Percentiles rank a stretch among this genome's conserved stretches.
Evolutionary conservation across 2,797 vertebrate species (phyloP).

Genomic region (Poeciliopsis gracilis): DNA sequence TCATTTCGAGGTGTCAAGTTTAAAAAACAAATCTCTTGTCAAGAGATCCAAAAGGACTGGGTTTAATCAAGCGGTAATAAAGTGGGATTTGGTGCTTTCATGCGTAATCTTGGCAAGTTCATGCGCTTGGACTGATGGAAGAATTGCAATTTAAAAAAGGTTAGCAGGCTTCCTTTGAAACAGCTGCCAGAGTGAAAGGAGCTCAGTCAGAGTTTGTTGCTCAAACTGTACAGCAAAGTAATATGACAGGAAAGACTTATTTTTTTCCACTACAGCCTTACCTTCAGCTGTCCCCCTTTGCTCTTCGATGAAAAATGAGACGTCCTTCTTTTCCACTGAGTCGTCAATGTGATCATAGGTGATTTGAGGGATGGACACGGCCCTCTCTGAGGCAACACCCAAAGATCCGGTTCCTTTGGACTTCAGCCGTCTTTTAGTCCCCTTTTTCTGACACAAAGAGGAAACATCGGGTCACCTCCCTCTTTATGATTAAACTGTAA

Average conservation of each 20-base stretch:
- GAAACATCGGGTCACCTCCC: not conserved
- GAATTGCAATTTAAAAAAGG: conserved; percentile 11
- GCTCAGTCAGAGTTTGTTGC: conserved; percentile 7
- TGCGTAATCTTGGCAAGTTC: conserved; percentile 30
- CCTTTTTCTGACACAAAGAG: conserved; percentile 79
- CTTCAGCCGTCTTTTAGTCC: conserved; percentile 83
- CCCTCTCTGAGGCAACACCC: conserved; percentile 72
- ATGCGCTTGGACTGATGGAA: conserved; percentile 13
- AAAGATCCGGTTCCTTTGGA: conserved; percentile 79
- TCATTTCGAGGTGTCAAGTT: conserved; percentile 22
- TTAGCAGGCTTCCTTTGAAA: conserved; percentile 28
- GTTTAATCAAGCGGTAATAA: conserved; percentile 34
- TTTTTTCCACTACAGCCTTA: conserved; percentile 26
- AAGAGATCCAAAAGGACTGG: conserved; percentile 32
- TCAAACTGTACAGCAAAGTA: not conserved
- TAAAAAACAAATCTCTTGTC: conserved; percentile 19
- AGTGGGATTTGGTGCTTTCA: conserved; percentile 31
- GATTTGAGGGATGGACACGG: conserved; percentile 86
- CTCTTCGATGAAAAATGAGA: conserved; percentile 77
- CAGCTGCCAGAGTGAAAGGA: not conserved
- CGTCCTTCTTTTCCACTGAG: conserved; percentile 79
- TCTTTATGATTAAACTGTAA: conserved; percentile 1
- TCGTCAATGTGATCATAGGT: conserved; percentile 84
- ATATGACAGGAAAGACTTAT: not conserved
- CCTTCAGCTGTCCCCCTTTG: conserved; percentile 69